Evolutionary conservation across 1,140 invertebrate genomes (phyloP).

Genomic region (Nomia melanderi): DNA sequence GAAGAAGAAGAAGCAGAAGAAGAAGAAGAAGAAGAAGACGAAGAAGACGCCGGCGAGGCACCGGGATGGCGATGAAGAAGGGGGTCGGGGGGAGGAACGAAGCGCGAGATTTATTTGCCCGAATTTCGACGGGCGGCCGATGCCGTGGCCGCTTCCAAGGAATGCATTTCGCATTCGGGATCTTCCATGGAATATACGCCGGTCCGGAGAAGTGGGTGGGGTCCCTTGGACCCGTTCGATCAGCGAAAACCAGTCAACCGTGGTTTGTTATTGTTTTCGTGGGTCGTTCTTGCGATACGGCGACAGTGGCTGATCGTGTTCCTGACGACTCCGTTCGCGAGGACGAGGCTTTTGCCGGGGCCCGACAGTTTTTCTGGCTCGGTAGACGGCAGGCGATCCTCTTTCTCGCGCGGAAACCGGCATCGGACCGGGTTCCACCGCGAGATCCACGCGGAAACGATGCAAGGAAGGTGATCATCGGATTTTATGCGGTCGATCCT

Average conservation of each 20-base stretch:
- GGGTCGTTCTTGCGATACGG: conserved; percentile 34
- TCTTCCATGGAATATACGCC: conserved; percentile 74
- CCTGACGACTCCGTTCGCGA: not conserved
- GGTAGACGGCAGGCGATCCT: no score
- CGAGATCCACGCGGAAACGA: no score
- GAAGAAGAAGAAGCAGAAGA: conserved; percentile 21
- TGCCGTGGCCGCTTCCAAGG: conserved; percentile 68
- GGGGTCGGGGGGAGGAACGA: conserved; percentile 11
- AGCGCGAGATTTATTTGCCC: conserved; percentile 77
- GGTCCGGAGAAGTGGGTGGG: conserved; percentile 26
- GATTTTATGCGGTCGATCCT: no score
- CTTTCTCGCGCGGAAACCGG: not conserved
- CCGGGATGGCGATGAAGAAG: conserved; percentile 22
- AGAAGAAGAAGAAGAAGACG: conserved; percentile 44
- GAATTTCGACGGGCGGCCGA: conserved; percentile 75
- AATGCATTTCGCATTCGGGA: conserved; percentile 79
- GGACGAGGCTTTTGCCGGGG: not conserved
- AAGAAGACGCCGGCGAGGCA: conserved; percentile 14
- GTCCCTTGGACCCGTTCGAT: conserved; percentile 24
- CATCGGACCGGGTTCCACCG: not conserved
- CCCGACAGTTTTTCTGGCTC: not conserved
- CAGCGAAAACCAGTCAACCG: conserved; percentile 25
- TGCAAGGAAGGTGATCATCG: no score
- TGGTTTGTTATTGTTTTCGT: conserved; percentile 73
- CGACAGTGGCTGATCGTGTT: conserved; percentile 14